Conservation (phyloP, 2,113 vertebrate genomes). For the Thamnophis sirtalis region DNA sequence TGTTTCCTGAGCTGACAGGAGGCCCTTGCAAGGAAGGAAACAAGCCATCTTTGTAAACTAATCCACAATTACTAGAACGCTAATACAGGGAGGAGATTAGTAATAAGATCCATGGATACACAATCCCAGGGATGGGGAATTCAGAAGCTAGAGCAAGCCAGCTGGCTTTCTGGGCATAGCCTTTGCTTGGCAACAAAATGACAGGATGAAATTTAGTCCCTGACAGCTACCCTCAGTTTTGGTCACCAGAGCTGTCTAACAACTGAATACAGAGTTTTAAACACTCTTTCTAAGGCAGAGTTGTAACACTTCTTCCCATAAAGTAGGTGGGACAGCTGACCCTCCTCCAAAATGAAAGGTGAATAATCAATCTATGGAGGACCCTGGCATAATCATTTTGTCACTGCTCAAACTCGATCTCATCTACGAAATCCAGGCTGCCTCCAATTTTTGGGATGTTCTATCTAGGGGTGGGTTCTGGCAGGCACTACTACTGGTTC, state of each 20-base stretch:
- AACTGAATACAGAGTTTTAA: neutral
- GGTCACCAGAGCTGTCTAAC: neutral
- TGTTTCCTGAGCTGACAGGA: neutral
- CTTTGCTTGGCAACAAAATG: neutral
- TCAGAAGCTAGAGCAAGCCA: neutral
- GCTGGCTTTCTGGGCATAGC: neutral
- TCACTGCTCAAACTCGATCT: neutral
- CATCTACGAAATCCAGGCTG: neutral
- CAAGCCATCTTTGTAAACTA: neutral
- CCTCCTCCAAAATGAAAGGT: neutral
- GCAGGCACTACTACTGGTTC: no score
- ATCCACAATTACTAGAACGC: neutral
- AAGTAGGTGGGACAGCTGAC: neutral
- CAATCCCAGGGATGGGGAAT: neutral
- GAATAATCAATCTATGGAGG: neutral
- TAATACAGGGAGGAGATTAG: neutral
- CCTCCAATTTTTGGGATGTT: neutral
- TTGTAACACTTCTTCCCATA: neutral
- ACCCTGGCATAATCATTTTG: neutral
- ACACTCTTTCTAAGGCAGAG: neutral
- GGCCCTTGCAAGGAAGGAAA: neutral
- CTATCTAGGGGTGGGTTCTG: no score
- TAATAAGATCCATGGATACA: neutral
- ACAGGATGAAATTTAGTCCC: neutral
- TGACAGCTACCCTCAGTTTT: neutral